A percentile compares a stretch with the other conserved stretches of the same genome.
Evolutionary conservation across 2,113 vertebrate genomes (phyloP).

Genomic region (Prietella phreatophila): DNA sequence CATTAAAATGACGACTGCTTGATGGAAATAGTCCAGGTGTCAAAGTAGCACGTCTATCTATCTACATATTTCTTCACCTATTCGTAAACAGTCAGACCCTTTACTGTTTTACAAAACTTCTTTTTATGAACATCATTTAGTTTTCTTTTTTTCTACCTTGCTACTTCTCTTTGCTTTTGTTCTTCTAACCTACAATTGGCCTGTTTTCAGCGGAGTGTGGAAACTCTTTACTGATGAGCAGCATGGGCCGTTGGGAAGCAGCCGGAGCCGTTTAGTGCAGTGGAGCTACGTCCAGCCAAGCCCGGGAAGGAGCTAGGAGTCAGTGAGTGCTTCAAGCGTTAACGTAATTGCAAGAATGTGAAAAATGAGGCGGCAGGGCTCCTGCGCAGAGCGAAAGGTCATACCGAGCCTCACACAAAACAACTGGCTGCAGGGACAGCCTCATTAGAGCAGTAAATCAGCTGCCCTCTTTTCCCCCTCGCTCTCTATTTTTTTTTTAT

Average conservation of each 20-base stretch:
- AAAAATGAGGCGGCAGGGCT: constrained; percentile 96
- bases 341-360: constrained; percentile 99
- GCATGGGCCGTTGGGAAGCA: constrained; percentile 49
- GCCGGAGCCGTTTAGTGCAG: constrained; percentile 32
- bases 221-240: constrained; percentile 43
- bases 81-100: background rate
- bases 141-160: background rate
- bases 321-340: constrained; percentile 97
- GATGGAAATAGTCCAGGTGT: constrained; percentile 51
- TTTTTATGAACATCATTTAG: constrained; percentile 38
- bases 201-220: constrained; percentile 35
- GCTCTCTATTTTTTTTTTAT: constrained; percentile 53
- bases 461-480: constrained; percentile 65
- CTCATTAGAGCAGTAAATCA: constrained; percentile 93
- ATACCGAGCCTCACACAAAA: constrained; percentile 90
- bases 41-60: constrained; percentile 51
- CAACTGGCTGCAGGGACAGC: constrained; percentile 92
- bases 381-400: constrained; percentile 93
- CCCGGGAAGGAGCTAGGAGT: constrained; percentile 88
- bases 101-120: background rate
- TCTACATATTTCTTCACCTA: constrained; percentile 24
- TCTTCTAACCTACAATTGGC: constrained; percentile 47
- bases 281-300: constrained; percentile 50
- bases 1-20: background rate
- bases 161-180: constrained; percentile 31